Evolutionary conservation across 2,797 vertebrate genomes (phyloP).

Genomic region (Eospalax fontanierii): DNA sequence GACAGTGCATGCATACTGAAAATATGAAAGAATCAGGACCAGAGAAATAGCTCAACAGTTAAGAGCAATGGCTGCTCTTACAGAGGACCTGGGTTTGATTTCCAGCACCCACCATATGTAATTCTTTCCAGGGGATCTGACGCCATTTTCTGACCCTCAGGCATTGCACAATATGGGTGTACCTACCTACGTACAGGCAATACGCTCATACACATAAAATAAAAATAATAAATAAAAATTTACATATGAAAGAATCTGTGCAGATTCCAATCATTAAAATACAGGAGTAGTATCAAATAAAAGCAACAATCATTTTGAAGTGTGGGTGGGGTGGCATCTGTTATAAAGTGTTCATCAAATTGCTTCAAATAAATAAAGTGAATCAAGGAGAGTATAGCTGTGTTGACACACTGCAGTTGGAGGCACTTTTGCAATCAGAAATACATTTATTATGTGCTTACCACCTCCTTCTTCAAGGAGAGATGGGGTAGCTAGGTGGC

Average conservation of each 20-base stretch:
- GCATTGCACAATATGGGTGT: too few relatives aligned
- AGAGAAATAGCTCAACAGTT: too few relatives aligned
- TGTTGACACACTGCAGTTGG: background rate
- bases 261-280: constrained; percentile 59
- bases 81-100: too few relatives aligned
- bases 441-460: constrained; percentile 24
- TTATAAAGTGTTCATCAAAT: constrained; percentile 29
- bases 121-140: too few relatives aligned
- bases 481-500: background rate
- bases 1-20: background rate
- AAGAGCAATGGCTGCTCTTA: too few relatives aligned
- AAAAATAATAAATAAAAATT: too few relatives aligned
- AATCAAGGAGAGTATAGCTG: background rate
- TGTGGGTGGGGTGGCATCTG: background rate
- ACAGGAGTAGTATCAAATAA: background rate
- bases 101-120: too few relatives aligned
- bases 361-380: constrained; percentile 22
- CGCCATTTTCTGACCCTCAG: too few relatives aligned
- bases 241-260: background rate
- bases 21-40: background rate
- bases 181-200: too few relatives aligned
- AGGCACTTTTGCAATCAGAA: constrained; percentile 16
- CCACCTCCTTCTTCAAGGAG: constrained; percentile 21
- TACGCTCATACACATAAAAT: too few relatives aligned
- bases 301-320: constrained; percentile 9